Evolutionary conservation across 2,888 invertebrate genomes (phyloP).

Genomic region (Papilio protenor): DNA sequence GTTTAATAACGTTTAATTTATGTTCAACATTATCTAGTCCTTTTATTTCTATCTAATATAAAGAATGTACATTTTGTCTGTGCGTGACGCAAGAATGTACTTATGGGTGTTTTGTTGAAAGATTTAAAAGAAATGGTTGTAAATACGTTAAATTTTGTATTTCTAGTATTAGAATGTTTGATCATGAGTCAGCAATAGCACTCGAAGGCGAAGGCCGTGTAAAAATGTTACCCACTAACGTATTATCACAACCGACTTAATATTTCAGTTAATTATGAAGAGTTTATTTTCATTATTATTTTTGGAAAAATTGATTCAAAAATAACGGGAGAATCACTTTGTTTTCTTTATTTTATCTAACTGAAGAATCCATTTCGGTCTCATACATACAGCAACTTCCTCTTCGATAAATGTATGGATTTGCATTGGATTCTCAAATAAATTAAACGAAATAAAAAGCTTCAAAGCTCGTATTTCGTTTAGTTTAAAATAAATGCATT

Average conservation of each 20-base stretch:
- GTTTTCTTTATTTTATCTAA: conserved; percentile 45
- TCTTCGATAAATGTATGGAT: conserved; percentile 80
- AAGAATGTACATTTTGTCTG: conserved; percentile 81
- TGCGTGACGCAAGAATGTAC: conserved; percentile 79
- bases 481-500: conserved; percentile 45
- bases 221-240: conserved; percentile 61
- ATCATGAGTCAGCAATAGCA: conserved; percentile 73
- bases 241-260: conserved; percentile 65
- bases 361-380: conserved; percentile 72
- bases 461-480: conserved; percentile 47
- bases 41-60: conserved; percentile 67
- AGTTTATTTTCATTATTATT: conserved; percentile 44
- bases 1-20: conserved; percentile 60
- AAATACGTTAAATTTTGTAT: conserved; percentile 85
- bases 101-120: conserved; percentile 81
- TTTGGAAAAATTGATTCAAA: conserved; percentile 48
- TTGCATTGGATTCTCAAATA: conserved; percentile 72
- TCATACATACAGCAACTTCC: conserved; percentile 82
- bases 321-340: conserved; percentile 45
- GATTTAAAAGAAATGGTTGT: conserved; percentile 80
- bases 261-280: conserved; percentile 50
- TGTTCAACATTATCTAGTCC: conserved; percentile 78
- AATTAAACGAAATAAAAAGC: conserved; percentile 53
- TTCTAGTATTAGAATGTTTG: conserved; percentile 82
- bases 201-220: conserved; percentile 63